Evolutionary conservation across 2,797 vertebrate genomes (phyloP).

Genomic region (Pygocentrus nattereri): DNA sequence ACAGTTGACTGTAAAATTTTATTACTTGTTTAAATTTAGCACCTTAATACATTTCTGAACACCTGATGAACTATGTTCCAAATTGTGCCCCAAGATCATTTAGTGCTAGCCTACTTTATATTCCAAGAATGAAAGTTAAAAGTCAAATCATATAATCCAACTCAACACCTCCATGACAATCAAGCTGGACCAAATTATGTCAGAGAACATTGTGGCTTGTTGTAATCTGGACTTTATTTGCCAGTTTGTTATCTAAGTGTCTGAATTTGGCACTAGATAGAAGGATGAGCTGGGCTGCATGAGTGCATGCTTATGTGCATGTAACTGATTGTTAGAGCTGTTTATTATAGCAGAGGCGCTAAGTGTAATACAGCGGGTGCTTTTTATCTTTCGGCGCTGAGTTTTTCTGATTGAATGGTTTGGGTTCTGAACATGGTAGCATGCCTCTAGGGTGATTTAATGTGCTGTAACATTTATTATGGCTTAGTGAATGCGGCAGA

Average conservation of each 20-base stretch:
- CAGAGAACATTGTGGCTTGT: conserved; percentile 30
- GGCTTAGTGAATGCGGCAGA: conserved; percentile 53
- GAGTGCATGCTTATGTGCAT: conserved; percentile 3
- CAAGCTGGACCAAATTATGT: conserved; percentile 30
- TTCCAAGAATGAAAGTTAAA: too few relatives aligned
- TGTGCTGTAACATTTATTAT: conserved; percentile 62
- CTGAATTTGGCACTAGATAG: neutral
- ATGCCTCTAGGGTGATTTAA: conserved; percentile 58
- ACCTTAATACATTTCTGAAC: too few relatives aligned
- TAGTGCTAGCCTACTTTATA: too few relatives aligned
- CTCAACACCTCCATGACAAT: neutral
- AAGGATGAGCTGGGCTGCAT: neutral
- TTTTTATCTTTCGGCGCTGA: conserved; percentile 46
- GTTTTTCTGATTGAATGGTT: conserved; percentile 55
- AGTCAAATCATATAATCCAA: too few relatives aligned
- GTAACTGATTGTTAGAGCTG: conserved; percentile 13
- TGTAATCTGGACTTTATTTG: conserved; percentile 35
- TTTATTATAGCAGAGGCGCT: conserved; percentile 24
- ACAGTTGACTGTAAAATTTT: too few relatives aligned
- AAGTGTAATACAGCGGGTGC: conserved; percentile 26
- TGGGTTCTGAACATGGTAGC: conserved; percentile 50
- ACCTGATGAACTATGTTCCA: too few relatives aligned
- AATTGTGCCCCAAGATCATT: too few relatives aligned
- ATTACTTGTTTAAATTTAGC: too few relatives aligned
- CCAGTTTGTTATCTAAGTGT: neutral